phyloP scores from a whole-genome alignment of 1,140 invertebrate genomes.

The Neomicropteryx cornuta region DNA sequence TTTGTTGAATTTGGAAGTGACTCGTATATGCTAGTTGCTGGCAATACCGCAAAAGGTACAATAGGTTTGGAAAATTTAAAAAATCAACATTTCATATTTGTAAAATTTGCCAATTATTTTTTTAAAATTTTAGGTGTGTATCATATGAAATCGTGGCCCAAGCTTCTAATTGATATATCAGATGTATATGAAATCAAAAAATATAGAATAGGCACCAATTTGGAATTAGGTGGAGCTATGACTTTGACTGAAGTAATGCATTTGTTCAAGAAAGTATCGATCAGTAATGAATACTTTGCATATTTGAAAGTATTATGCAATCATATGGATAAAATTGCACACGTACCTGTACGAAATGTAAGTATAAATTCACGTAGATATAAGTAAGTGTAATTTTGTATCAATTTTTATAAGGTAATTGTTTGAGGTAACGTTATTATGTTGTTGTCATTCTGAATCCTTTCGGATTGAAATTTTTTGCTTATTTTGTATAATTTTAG shows the following conservation, averaged over 20 bases:
- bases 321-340: constrained; percentile 57
- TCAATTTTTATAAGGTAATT: constrained; percentile 5
- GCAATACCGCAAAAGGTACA: constrained; percentile 33
- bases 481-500: constrained; percentile 31
- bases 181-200: constrained; percentile 53
- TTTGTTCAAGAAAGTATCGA: constrained; percentile 43
- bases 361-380: constrained; percentile 14
- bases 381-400: background rate
- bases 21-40: constrained; percentile 40
- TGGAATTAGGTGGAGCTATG: constrained; percentile 52
- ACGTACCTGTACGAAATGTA: constrained; percentile 60
- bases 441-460: too few species aligned
- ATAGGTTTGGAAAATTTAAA: constrained; percentile 6
- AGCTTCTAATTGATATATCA: constrained; percentile 59
- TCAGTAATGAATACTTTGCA: constrained; percentile 32
- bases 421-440: too few species aligned
- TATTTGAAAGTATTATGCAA: constrained; percentile 38
- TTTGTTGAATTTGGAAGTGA: constrained; percentile 13
- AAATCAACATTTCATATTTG: constrained; percentile 45
- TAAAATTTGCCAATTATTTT: constrained; percentile 3
- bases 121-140: constrained; percentile 24
- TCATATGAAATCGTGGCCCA: constrained; percentile 23
- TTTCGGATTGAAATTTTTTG: too few species aligned
- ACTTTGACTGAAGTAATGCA: constrained; percentile 52
- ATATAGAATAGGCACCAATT: constrained; percentile 32